Percentiles rank a stretch among this genome's conserved stretches.
phyloP scores from a whole-genome alignment of 1,140 invertebrate species.

The Tenebrio molitor region DNA sequence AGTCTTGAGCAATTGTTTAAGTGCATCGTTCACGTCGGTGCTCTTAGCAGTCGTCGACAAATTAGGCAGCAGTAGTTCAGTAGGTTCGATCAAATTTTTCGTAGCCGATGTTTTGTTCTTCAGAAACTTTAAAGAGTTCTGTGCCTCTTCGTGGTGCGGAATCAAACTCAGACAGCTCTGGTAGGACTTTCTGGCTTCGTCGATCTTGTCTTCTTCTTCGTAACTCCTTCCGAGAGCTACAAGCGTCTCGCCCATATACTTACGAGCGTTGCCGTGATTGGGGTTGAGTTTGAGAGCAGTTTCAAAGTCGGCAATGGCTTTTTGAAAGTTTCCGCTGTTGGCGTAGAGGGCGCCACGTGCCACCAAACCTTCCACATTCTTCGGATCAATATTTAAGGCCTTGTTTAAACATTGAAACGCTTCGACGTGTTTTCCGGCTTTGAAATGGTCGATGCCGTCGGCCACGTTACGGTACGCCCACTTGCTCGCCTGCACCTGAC shows the following conservation, averaged over 20 bases:
- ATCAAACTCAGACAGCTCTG: slow-evolving; percentile 84
- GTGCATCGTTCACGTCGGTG: slow-evolving; percentile 74
- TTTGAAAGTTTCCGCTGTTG: slow-evolving; percentile 93
- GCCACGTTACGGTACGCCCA: slow-evolving; percentile 94
- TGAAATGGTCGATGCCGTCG: slow-evolving; percentile 95
- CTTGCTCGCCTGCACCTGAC: slow-evolving; percentile 90
- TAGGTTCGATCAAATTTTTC: slow-evolving; percentile 73
- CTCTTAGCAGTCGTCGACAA: slow-evolving; percentile 64
- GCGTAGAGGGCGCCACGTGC: slow-evolving; percentile 94
- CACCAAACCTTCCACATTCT: slow-evolving; percentile 94
- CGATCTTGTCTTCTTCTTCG: slow-evolving; percentile 86
- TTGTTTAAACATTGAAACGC: slow-evolving; percentile 96
- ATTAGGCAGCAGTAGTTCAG: slow-evolving; percentile 71
- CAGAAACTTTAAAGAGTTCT: slow-evolving; percentile 83
- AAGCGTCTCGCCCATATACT: slow-evolving; percentile 94
- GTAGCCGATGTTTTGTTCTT: slow-evolving; percentile 74
- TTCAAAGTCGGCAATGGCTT: slow-evolving; percentile 96
- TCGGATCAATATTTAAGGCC: slow-evolving; percentile 90
- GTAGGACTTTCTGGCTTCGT: slow-evolving; percentile 88
- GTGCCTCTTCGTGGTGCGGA: slow-evolving; percentile 87
- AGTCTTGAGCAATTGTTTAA: slow-evolving; percentile 73
- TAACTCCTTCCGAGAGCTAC: slow-evolving; percentile 87
- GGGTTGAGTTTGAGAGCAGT: slow-evolving; percentile 89
- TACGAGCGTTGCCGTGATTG: slow-evolving; percentile 92
- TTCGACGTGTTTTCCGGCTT: slow-evolving; percentile 89